A percentile compares a stretch with the other conserved stretches of the same genome.
These are phyloP conservation scores for Leptoclinus maculatus DNA, from an alignment of 2,797 vertebrate species.

Conservation along the genomic window DNA sequence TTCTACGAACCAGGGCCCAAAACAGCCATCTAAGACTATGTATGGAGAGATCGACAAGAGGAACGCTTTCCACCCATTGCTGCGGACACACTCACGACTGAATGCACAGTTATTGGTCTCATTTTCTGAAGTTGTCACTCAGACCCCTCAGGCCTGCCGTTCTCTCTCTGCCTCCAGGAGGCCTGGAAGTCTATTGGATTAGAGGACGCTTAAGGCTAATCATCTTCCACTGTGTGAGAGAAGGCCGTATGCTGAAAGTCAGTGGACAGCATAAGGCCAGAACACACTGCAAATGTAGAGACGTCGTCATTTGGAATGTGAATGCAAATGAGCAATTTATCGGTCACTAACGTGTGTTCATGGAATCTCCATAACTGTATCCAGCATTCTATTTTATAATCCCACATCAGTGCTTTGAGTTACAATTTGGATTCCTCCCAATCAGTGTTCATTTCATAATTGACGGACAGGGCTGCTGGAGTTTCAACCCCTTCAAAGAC, in stretches of 20 bases:
- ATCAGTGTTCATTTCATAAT: constrained; percentile 21
- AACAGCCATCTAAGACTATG: constrained; percentile 10
- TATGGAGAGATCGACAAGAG: not conserved
- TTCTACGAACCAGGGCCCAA: constrained; percentile 14
- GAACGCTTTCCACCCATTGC: not conserved
- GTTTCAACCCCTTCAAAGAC: constrained; percentile 35
- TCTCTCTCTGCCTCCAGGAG: constrained; percentile 52
- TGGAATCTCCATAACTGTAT: not conserved
- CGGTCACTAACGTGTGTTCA: not conserved
- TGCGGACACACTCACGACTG: constrained; percentile 11
- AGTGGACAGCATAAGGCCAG: constrained; percentile 35
- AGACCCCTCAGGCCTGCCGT: constrained; percentile 26
- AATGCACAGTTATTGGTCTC: constrained; percentile 20
- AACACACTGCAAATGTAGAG: constrained; percentile 41
- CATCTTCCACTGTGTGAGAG: constrained; percentile 64
- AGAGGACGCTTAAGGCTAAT: constrained; percentile 77
- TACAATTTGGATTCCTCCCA: not conserved
- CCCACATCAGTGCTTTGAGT: not conserved
- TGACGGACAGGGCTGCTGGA: constrained; percentile 16
- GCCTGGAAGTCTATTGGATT: constrained; percentile 77
- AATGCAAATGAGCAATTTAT: not conserved
- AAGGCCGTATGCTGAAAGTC: constrained; percentile 72
- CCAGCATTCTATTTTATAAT: not conserved
- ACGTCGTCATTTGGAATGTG: not conserved
- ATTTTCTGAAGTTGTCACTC: constrained; percentile 42